Evolutionary conservation across 2,113 vertebrate species (phyloP), one percentile per base, ranked within the genome.

Genomic region (Rhinopomastus cyanomelas): DNA sequence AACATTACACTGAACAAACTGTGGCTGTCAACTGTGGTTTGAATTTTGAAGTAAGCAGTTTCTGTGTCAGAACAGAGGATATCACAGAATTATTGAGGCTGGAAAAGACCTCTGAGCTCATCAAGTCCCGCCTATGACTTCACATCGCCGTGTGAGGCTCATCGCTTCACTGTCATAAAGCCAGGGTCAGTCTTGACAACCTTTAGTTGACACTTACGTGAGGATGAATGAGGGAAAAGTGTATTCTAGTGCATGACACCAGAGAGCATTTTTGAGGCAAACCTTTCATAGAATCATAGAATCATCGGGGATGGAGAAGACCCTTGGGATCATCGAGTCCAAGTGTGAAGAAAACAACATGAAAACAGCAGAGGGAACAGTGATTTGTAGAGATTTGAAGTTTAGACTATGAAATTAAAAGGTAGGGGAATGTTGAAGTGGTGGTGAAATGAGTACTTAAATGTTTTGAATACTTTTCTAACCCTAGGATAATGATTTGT

Each of bases 351-450:
- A 57, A 82, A 62, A 66, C 4, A 61, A 66, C 4, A n/a, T 44
- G 25, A 84, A 69, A 84, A 89, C 25, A 8, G 18, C 5, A 46
- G 17, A 44, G 15, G 6, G 1, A 1, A 26, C 5, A 6, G 44
- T 0, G 4, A 37, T 27, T 44, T 68, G 3, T n/a, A 49, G 11
- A 48, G 16, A 55, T 36, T 48, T 6, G 26, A 87, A 75, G 0
- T 39, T 66, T 67, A 57, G 9, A 29, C 11, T 29, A 49, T 27
- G 16, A 75, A 53, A 73, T 37, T 6, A 3, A 6, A 36, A 22
- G 25, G 37, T 8, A 1, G 3, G 3, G 3, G 23, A n/a, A 75
- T 25, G 44, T 37, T 37, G 52, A 27, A 1, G 0, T 6, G 59
- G 20, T 20, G 34, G 27, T 66, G 12, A 55, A 84, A 77, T n/a